Conservation (phyloP, 2,113 vertebrate species). For the Speoplatyrhinus poulsoni region DNA sequence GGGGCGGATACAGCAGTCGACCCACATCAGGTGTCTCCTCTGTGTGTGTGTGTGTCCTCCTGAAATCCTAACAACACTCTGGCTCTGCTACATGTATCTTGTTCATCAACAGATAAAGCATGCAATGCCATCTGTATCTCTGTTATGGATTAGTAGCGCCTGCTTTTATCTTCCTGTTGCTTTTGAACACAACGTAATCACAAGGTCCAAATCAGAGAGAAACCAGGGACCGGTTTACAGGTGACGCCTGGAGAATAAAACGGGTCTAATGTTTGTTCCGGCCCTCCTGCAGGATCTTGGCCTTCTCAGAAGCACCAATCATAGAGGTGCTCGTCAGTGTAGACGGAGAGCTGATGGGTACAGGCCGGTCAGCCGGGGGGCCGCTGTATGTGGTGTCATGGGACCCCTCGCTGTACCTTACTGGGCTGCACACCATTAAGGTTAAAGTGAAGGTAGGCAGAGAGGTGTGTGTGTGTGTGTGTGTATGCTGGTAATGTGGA, state of each 20-base stretch:
- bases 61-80: conserved; percentile 15
- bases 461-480: not conserved
- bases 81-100: not conserved
- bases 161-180: not conserved
- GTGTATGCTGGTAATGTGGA: not conserved
- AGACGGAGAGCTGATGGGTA: conserved; percentile 80
- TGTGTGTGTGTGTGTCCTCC: conserved; percentile 55
- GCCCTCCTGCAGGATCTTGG: conserved; percentile 80
- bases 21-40: conserved; percentile 89
- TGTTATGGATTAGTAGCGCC: not conserved
- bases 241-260: not conserved
- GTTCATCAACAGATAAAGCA: not conserved
- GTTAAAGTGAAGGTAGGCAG: conserved; percentile 85
- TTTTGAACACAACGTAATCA: not conserved
- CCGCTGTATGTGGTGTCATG: conserved; percentile 88
- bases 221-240: not conserved
- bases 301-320: conserved; percentile 86
- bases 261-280: not conserved
- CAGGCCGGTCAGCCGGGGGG: conserved; percentile 79
- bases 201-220: not conserved
- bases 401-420: conserved; percentile 83
- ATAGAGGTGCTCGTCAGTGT: conserved; percentile 82
- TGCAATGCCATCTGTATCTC: not conserved
- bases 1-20: conserved; percentile 83
- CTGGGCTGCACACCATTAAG: conserved; percentile 84